These are phyloP conservation scores for Hyposoter didymator DNA, from an alignment of 2,888 invertebrate genomes.

Conservation along the genomic window DNA sequence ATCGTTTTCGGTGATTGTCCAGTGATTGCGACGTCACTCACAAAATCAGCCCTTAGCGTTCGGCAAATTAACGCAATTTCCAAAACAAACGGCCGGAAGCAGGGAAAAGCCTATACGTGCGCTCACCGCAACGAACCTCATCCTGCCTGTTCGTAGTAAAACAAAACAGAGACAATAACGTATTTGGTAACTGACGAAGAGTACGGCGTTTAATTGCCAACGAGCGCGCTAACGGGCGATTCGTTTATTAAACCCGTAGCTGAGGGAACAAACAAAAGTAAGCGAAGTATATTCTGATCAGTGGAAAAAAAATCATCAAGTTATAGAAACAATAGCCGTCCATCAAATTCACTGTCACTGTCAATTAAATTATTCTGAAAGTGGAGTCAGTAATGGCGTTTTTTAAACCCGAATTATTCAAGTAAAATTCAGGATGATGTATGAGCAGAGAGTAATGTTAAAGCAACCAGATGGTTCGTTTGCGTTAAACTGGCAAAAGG, in stretches of 20 bases:
- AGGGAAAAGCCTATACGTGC: conserved; percentile 40
- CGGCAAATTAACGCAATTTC: conserved; percentile 82
- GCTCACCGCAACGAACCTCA: conserved; percentile 43
- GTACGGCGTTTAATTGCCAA: conserved; percentile 75
- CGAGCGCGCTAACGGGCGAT: conserved; percentile 73
- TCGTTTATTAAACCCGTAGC: conserved; percentile 75
- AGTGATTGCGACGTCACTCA: conserved; percentile 82
- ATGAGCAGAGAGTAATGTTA: conserved; percentile 8
- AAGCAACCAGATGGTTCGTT: conserved; percentile 10
- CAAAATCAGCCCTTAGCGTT: conserved; percentile 80
- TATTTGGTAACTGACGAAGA: conserved; percentile 57
- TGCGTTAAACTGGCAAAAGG: conserved; percentile 17
- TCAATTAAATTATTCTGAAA: neutral
- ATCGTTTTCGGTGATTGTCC: conserved; percentile 79
- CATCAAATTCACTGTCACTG: neutral
- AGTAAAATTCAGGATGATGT: too few relatives aligned
- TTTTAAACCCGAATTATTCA: neutral
- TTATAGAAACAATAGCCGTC: neutral
- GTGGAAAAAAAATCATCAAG: conserved; percentile 7
- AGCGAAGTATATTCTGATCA: neutral
- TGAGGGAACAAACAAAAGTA: conserved; percentile 66
- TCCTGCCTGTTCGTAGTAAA: conserved; percentile 22
- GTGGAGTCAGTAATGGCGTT: neutral
- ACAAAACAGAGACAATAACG: conserved; percentile 39
- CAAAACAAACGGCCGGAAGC: conserved; percentile 79